phyloP scores from a whole-genome alignment of 2,888 invertebrate genomes.

The Eulithis testata region DNA sequence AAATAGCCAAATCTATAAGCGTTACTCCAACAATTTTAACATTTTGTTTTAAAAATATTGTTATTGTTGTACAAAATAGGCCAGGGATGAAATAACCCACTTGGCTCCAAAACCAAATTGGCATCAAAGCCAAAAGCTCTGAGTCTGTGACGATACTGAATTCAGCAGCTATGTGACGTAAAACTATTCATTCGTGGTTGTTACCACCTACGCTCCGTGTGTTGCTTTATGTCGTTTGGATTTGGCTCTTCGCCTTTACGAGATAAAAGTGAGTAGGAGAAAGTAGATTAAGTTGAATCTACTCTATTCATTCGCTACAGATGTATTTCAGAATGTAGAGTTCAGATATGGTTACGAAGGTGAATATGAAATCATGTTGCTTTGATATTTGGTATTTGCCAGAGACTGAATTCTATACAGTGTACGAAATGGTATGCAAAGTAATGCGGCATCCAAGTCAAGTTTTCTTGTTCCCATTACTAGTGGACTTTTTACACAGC shows the following conservation, averaged over 20 bases:
- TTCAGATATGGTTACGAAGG: no score
- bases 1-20: constrained; percentile 20
- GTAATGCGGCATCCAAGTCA: not conserved
- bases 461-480: constrained; percentile 1
- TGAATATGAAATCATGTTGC: not conserved
- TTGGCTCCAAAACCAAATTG: constrained; percentile 53
- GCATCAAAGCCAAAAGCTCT: constrained; percentile 42
- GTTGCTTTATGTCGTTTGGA: not conserved
- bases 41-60: constrained; percentile 30
- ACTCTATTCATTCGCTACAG: constrained; percentile 2
- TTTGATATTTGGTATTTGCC: no score
- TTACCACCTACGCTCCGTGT: constrained; percentile 1
- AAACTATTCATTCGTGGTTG: constrained; percentile 10
- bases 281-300: no score
- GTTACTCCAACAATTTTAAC: constrained; percentile 6
- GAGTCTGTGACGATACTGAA: constrained; percentile 26
- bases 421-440: no score
- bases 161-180: constrained; percentile 24
- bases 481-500: constrained; percentile 2
- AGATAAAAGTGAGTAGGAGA: constrained; percentile 11
- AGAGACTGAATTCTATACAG: no score
- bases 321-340: not conserved
- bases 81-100: constrained; percentile 65
- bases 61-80: constrained; percentile 49
- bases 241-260: constrained; percentile 2